phyloP scores from a whole-genome alignment of 2,797 vertebrate species.

The Poeciliopsis gracilis region DNA sequence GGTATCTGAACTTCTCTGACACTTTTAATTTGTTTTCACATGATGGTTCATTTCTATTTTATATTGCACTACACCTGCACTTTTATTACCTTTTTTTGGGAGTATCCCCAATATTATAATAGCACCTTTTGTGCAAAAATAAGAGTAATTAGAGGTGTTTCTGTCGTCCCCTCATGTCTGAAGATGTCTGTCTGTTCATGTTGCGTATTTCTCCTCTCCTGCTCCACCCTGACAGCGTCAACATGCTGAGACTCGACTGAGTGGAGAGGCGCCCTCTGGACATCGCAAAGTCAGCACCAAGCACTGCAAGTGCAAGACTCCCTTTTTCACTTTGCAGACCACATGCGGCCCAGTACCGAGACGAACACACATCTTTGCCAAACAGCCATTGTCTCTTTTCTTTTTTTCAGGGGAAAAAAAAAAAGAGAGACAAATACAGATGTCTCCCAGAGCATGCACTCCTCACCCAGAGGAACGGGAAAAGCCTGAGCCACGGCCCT shows the following conservation, averaged over 20 bases:
- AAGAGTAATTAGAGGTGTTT: constrained; percentile 25
- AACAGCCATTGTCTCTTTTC: neutral
- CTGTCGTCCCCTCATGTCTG: constrained; percentile 11
- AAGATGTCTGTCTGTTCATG: constrained; percentile 16
- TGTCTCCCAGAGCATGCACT: constrained; percentile 1
- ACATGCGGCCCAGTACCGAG: constrained; percentile 24
- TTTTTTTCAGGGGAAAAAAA: neutral
- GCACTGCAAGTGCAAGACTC: constrained; percentile 51
- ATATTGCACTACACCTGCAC: neutral
- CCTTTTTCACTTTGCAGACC: constrained; percentile 25
- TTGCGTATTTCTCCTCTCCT: constrained; percentile 31
- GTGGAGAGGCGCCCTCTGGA: constrained; percentile 50
- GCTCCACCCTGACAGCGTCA: constrained; percentile 30
- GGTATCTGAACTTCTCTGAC: neutral
- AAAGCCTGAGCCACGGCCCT: constrained; percentile 20
- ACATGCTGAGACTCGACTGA: constrained; percentile 46
- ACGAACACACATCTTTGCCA: constrained; percentile 15
- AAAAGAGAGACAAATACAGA: constrained; percentile 13
- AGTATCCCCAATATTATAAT: constrained; percentile 19
- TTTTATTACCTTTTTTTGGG: constrained; percentile 28
- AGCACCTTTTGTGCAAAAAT: constrained; percentile 31
- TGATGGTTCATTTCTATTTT: constrained; percentile 8
- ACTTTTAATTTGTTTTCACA: constrained; percentile 9
- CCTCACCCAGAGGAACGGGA: constrained; percentile 15
- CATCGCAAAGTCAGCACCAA: constrained; percentile 65